phyloP scores from a whole-genome alignment of 2,113 vertebrate genomes.

The Calidris pugnax region DNA sequence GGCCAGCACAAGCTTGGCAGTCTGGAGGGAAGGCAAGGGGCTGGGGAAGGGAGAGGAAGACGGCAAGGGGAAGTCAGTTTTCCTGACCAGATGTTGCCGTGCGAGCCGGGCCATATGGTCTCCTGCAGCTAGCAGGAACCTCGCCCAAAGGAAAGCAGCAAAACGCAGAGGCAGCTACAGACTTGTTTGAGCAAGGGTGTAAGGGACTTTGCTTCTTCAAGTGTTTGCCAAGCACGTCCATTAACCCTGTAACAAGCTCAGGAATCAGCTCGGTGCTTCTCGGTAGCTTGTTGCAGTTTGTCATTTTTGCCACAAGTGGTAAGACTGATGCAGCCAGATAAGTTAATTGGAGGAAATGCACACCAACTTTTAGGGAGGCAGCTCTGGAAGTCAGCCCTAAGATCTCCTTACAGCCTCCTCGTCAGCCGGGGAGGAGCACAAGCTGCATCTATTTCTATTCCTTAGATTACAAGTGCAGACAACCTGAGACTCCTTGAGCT shows the following conservation, averaged over 20 bases:
- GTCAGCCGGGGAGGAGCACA: not conserved
- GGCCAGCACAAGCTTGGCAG: not conserved
- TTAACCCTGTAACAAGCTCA: not conserved
- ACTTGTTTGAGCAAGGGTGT: not conserved
- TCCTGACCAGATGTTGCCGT: not conserved
- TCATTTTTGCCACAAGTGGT: not conserved
- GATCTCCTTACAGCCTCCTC: not conserved
- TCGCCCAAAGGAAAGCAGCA: not conserved
- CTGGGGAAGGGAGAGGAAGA: conserved; percentile 6
- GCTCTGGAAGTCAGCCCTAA: not conserved
- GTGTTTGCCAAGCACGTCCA: not conserved
- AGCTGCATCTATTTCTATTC: not conserved
- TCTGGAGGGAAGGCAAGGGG: not conserved
- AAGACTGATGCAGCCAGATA: not conserved
- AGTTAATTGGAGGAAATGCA: not conserved
- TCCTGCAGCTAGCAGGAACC: conserved; percentile 1
- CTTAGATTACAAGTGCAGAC: conserved; percentile 22
- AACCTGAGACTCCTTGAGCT: conserved; percentile 20
- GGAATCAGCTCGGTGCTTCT: not conserved
- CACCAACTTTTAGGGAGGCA: not conserved
- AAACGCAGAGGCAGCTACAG: not conserved
- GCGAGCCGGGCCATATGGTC: not conserved
- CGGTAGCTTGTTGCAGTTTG: not conserved
- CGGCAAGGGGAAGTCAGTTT: not conserved
- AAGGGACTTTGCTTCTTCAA: not conserved